Conservation (phyloP, 2,113 vertebrate species). For the Sminthopsis crassicaudata region DNA sequence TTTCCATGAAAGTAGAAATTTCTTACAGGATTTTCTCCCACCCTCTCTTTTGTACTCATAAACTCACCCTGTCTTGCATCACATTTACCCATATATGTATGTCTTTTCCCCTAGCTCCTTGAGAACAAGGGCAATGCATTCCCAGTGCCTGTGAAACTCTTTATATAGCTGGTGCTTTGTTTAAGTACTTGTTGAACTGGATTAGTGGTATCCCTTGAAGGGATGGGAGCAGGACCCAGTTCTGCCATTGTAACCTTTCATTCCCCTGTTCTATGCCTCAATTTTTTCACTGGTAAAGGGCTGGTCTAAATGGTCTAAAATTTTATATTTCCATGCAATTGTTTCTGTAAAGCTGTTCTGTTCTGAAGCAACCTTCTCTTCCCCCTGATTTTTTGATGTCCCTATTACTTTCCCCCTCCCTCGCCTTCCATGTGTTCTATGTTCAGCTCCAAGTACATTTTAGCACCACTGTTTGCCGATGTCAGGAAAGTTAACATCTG, state of each 20-base stretch:
- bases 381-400: background rate
- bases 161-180: background rate
- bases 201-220: background rate
- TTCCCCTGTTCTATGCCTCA: background rate
- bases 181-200: background rate
- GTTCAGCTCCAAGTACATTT: background rate
- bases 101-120: background rate
- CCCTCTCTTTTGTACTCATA: background rate
- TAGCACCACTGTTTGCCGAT: background rate
- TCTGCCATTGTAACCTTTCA: background rate
- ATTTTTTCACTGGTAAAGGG: background rate
- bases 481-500: background rate
- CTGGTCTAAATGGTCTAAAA: background rate
- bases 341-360: background rate
- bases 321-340: background rate
- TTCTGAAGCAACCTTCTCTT: background rate
- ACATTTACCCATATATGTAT: background rate
- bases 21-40: background rate
- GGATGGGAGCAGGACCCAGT: background rate
- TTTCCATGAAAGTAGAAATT: background rate
- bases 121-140: background rate
- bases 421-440: background rate
- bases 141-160: background rate
- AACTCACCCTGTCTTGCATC: background rate
- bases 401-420: background rate